Evolutionary conservation across 2,113 vertebrate genomes (phyloP), one percentile per base, ranked within the genome.

Genomic region (Clarias macrocephalus): DNA sequence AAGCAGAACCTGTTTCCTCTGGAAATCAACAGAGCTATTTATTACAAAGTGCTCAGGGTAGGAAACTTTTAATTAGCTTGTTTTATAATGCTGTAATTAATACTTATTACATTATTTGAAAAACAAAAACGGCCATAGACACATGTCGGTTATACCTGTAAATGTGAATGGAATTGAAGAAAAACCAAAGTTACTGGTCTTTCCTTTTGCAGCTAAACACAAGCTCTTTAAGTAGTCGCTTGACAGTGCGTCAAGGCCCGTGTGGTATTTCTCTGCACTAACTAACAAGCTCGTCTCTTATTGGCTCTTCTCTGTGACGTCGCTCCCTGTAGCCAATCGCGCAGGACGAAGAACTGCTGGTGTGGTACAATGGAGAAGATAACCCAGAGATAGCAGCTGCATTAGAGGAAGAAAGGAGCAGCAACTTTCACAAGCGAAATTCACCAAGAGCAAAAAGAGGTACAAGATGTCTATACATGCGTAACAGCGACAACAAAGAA

Each of bases 311-410:
- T 68, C 87, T 90, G 93, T 95, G 92, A 96, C 96, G 95, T 90
- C 94, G 92, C 91, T 88, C 89, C 91, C 89, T 88, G 85, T 94
- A 98, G 97, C 97, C 97, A 95, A 98, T 98, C 94, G 94, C 94
- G 93, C 94, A 96, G 12, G 96, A 96, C 91, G 96, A 98, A 94
- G 97, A 98, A 96, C 96, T 97, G 93, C 94, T 98, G 92, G 97
- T 99, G 93, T 97, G 96, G 96, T 97, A 97, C 97, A 97, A 97
- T 93, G 97, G 97, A 95, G 96, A 97, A 96, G 97, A 97, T 96
- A 97, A 96, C 96, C 96, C 98, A 42, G 97, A 97, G 96, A 97
- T 99, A 97, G 97, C 97, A 94, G 97, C 97, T 95, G 97, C 97
- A 93, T 95, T 97, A 92, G 96, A 98, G 96, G 98, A 99, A 96